phyloP scores from a whole-genome alignment of 2,797 vertebrate species.

The Phoeniculus purpureus region DNA sequence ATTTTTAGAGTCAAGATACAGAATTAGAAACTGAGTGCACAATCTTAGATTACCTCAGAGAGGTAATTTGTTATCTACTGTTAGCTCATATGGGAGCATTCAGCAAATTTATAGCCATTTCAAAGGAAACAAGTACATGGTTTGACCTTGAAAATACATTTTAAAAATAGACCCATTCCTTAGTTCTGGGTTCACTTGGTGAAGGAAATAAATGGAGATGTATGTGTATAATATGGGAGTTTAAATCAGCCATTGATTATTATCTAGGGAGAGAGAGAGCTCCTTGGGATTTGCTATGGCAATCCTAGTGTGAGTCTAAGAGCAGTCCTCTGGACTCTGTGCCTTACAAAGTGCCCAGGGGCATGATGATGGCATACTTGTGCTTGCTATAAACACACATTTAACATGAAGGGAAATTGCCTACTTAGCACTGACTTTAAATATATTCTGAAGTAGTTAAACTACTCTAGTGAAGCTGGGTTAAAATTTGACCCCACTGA shows the following conservation, averaged over 20 bases:
- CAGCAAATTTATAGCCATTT: slow-evolving; percentile 38
- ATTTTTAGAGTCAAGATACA: slow-evolving; percentile 71
- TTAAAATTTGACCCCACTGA: background rate
- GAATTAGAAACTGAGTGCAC: slow-evolving; percentile 66
- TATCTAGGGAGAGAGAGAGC: background rate
- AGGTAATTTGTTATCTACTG: slow-evolving; percentile 48
- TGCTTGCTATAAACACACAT: background rate
- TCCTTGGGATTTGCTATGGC: background rate
- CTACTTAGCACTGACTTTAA: background rate
- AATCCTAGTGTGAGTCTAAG: background rate
- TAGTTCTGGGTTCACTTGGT: background rate
- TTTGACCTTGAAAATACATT: slow-evolving; percentile 47
- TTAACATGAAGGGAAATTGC: background rate
- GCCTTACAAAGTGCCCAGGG: background rate
- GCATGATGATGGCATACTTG: background rate
- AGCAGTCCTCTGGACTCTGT: background rate
- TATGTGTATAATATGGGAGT: background rate
- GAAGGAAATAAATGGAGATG: background rate
- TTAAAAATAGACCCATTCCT: background rate
- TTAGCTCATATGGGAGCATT: slow-evolving; percentile 15
- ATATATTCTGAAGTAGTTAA: background rate
- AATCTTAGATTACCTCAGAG: slow-evolving; percentile 58
- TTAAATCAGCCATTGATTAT: background rate
- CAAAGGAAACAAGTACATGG: slow-evolving; percentile 7
- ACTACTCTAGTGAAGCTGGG: background rate